Percentiles rank a stretch among this genome's conserved stretches.
phyloP scores from a whole-genome alignment of 2,797 vertebrate species.

The Labeo calbasu region DNA sequence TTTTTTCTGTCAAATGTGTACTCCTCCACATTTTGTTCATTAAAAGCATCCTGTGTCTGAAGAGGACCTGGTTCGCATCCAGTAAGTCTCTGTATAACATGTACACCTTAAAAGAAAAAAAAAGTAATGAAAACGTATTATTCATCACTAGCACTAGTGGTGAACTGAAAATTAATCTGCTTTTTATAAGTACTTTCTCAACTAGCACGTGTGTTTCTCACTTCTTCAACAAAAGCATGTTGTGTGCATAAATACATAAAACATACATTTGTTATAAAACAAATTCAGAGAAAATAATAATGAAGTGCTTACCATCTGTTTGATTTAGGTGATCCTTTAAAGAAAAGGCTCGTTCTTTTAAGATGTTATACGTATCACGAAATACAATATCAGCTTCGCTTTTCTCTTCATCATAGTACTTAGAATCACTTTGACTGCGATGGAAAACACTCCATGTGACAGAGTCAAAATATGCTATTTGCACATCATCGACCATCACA shows the following conservation, averaged over 20 bases:
- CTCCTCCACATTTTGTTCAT: not conserved
- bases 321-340: slow-evolving; percentile 5
- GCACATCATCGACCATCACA: slow-evolving; percentile 12
- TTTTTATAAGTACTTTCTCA: too few relatives aligned
- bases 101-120: not conserved
- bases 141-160: too few relatives aligned
- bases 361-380: not conserved
- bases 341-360: not conserved
- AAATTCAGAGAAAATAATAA: too few relatives aligned
- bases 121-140: too few relatives aligned
- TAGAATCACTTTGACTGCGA: too few relatives aligned
- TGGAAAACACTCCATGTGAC: not conserved
- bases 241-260: not conserved
- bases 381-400: slow-evolving; percentile 2
- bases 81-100: slow-evolving; percentile 20
- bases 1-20: not conserved
- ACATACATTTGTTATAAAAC: not conserved
- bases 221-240: too few relatives aligned
- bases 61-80: slow-evolving; percentile 28
- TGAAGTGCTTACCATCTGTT: not conserved
- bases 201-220: too few relatives aligned
- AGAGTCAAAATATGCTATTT: slow-evolving; percentile 34
- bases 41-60: slow-evolving; percentile 25
- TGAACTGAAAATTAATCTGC: too few relatives aligned
- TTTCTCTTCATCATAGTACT: not conserved